Base-by-base conservation (phyloP, 2,113 vertebrate species). In the Phylloscopus whistleri region DNA sequence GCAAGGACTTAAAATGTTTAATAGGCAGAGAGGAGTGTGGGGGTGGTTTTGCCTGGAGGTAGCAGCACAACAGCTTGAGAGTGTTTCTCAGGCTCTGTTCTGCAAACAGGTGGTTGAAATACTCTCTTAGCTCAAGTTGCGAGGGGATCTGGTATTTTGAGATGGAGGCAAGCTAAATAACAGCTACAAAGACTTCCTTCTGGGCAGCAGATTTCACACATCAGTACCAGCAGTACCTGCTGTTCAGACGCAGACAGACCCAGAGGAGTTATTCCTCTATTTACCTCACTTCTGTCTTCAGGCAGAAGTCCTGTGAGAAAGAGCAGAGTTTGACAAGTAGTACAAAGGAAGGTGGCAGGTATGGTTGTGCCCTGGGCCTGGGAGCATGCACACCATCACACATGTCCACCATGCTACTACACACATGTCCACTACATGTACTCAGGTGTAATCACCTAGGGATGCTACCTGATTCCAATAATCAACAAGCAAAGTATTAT, bases 21-120 rank as follows among this genome's bases (percentile, higher is more conserved):
- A 75, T 64, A 87, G 55, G 35, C 33, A 79, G 46, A 46, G 23
- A 23, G 33, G 55, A 69, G 20, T 19, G 20, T 55, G 35, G 27
- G 15, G 51, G 35, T 70, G 39, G 43, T 56, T 60, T 56, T 59
- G 12, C 35, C 93, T 2, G 3, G 53, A 91, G 41, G 41, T 56
- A 75, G 87, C 76, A 87, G 62, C 44, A 66, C 19, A 78, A 76
- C 26, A 83, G 33, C 63, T 92, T 86, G 46, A 23, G 31, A 87
- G n/a, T 15, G 15, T 94, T 94, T 93, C 60, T 67, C 14, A 81
- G 87, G 39, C 35, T 75, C 35, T 75, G 11, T 48, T 91, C 83
- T 92, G 28, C 59, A 91, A 86, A 62, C 53, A 91, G 93, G 72
- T 93, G 82, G 37, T 70, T 68, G 59, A 90, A 76, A 85, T 81